Conservation (phyloP, 2,797 vertebrate species). For the Micrastur ruficollis region DNA sequence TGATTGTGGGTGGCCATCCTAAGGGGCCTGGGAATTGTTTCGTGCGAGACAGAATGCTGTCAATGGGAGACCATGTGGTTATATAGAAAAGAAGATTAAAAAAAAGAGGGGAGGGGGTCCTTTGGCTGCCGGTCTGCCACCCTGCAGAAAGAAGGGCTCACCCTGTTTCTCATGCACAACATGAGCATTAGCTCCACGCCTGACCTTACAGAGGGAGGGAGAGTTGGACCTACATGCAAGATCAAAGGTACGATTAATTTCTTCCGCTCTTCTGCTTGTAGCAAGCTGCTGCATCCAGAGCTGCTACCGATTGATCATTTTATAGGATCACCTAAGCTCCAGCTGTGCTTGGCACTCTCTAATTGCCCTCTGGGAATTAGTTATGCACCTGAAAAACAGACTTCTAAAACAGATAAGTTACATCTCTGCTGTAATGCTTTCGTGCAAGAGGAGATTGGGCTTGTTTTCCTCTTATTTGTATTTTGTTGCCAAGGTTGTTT, state of each 20-base stretch:
- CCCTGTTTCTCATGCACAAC: background rate
- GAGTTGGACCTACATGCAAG: background rate
- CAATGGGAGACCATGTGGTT: background rate
- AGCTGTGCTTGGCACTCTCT: constrained; percentile 11
- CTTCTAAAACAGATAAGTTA: background rate
- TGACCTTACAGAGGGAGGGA: background rate
- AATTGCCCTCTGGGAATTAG: constrained; percentile 14
- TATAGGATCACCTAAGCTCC: background rate
- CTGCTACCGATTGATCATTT: background rate
- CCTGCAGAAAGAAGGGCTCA: background rate
- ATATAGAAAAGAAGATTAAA: background rate
- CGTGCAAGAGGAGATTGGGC: background rate
- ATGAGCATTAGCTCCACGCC: background rate
- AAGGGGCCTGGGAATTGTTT: constrained; percentile 37
- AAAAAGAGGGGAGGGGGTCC: background rate
- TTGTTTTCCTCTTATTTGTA: background rate
- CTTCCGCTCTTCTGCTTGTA: background rate
- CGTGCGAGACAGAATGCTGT: background rate
- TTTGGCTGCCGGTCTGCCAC: background rate
- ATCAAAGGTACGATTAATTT: constrained; percentile 27
- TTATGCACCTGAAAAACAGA: constrained; percentile 26
- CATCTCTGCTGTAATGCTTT: background rate
- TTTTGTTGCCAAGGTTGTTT: constrained; percentile 22
- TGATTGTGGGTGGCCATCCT: constrained; percentile 49
- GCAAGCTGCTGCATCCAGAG: background rate